A percentile compares a stretch with the other conserved stretches of the same genome.
phyloP scores from a whole-genome alignment of 2,888 invertebrate species.

The Amaurobius ferox region DNA sequence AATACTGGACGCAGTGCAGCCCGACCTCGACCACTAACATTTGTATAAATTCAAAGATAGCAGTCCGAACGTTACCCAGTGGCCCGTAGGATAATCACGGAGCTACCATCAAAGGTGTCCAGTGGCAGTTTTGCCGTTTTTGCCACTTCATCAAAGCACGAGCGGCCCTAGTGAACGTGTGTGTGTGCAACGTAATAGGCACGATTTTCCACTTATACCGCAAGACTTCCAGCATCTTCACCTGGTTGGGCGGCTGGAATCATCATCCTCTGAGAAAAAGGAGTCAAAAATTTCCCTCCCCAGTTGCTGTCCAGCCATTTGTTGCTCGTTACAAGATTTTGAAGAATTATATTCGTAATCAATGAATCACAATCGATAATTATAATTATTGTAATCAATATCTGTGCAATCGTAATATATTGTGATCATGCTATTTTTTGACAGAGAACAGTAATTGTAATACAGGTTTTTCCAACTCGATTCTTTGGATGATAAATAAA shows the following conservation, averaged over 20 bases:
- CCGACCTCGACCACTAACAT: conserved; percentile 44
- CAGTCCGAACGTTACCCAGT: conserved; percentile 59
- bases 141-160: conserved; percentile 67
- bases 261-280: background rate
- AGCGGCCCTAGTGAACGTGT: conserved; percentile 50
- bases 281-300: conserved; percentile 7
- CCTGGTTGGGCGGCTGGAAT: conserved; percentile 53
- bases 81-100: conserved; percentile 58
- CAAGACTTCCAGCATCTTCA: conserved; percentile 52
- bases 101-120: conserved; percentile 51
- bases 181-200: conserved; percentile 58
- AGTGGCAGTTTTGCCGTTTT: conserved; percentile 63
- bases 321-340: conserved; percentile 64
- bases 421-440: too few species aligned
- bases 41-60: conserved; percentile 55
- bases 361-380: too few species aligned
- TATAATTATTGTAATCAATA: too few species aligned
- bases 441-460: too few species aligned
- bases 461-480: too few species aligned
- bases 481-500: too few species aligned
- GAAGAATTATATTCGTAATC: too few species aligned
- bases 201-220: conserved; percentile 69
- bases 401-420: too few species aligned
- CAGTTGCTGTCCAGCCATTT: conserved; percentile 24
- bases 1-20: background rate